Evolutionary conservation across 2,888 invertebrate species (phyloP), one percentile per base, ranked within the genome.

Genomic region (Drosophila mulleri): DNA sequence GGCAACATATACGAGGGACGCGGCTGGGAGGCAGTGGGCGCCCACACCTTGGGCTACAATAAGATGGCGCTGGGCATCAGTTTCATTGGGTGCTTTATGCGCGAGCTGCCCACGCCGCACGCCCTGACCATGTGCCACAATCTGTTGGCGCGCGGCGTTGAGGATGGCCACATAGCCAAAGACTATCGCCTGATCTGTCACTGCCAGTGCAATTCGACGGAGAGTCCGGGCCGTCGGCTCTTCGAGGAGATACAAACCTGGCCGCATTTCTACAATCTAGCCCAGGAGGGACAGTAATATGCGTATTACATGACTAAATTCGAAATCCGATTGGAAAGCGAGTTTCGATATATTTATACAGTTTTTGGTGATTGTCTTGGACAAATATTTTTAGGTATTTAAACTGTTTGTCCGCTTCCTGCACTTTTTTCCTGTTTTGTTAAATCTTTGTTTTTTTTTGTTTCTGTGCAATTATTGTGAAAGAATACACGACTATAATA

Each of bases 1-100:
- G 94, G 94, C 26, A 94, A 93, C 48, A 91, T 94, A 1, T 95
- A 94, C 77, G 94, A 94, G 89, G 95, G 94, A 8, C 90, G 94
- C 61, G 94, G 95, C 1, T 95, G 94, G 94, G 92, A 92, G 3
- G 89, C 92, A 1, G 92, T 93, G 63, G 95, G 95, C 1, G 93
- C 94, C 1, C 94, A 95, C 73, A 94, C 94, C 0, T 89, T 91
- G 61, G 92, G 93, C 37, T 95, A 94, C 75, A 95, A 95, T 79
- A 90, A 78, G 42, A 91, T 89, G 59, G 93, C 93, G 3, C 82
- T 94, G 29, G 94, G 94, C n/a, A 93, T 94, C 47, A 91, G 93
- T 35, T 94, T 94, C 72, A 92, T 94, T 47, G 94, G 94, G 0
- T 93, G 94, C 68, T 94, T 94, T 72, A 93, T 93, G 88, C 91